A percentile compares a stretch with the other conserved stretches of the same genome.
Conservation (phyloP, 1,140 invertebrate species). For the Trichonephila inaurata region DNA sequence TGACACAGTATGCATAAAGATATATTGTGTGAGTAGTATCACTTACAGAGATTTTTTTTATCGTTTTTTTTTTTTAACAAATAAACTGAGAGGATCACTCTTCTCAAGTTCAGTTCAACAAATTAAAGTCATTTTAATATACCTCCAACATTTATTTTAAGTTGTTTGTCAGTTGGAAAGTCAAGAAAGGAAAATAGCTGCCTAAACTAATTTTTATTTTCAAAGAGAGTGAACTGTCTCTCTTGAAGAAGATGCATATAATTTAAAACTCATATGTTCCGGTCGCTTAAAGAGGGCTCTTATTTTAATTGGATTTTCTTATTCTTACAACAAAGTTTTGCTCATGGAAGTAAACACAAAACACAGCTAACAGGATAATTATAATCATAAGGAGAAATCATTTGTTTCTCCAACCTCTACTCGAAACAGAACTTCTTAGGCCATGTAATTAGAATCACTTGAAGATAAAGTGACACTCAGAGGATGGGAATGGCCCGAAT, state of each 20-base stretch:
- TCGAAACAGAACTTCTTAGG: conserved; percentile 13
- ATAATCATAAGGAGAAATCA: conserved; percentile 60
- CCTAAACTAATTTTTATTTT: conserved; percentile 41
- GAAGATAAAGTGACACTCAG: conserved; percentile 47
- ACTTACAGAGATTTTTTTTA: too few species aligned
- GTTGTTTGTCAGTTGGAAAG: conserved; percentile 18
- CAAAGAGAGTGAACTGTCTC: conserved; percentile 17
- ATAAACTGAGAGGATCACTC: not conserved
- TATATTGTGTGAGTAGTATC: too few species aligned
- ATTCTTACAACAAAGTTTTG: conserved; percentile 49
- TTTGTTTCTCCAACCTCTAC: conserved; percentile 38
- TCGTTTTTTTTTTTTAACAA: not conserved
- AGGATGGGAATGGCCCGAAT: conserved; percentile 18
- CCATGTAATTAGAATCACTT: conserved; percentile 62
- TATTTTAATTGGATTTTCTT: conserved; percentile 61
- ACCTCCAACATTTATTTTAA: conserved; percentile 57
- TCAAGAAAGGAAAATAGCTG: conserved; percentile 22
- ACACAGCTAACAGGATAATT: conserved; percentile 53
- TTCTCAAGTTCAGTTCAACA: not conserved
- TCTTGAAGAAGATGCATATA: conserved; percentile 33
- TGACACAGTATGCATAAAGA: too few species aligned
- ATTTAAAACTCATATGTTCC: conserved; percentile 51
- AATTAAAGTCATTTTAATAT: conserved; percentile 20
- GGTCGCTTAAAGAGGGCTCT: conserved; percentile 50
- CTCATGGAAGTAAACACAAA: conserved; percentile 23